These are phyloP conservation scores for Pontoporia blainvillei DNA, from an alignment of 2,113 vertebrate genomes.

Conservation along the genomic window DNA sequence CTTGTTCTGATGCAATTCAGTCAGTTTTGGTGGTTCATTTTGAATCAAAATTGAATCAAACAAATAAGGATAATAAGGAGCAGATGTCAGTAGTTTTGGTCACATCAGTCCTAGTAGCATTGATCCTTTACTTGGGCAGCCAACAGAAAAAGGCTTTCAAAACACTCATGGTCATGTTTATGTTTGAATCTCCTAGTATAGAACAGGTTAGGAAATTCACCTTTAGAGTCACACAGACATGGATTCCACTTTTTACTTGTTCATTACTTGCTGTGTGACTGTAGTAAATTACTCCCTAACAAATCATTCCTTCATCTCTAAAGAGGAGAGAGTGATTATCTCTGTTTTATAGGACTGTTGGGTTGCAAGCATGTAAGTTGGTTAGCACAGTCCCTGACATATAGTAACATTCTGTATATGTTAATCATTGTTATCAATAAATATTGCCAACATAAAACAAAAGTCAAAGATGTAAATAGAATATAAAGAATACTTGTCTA, in stretches of 20 bases:
- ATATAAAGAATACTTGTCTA: not conserved
- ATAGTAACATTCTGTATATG: not conserved
- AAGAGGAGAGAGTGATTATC: not conserved
- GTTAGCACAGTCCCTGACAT: not conserved
- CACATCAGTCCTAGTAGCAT: not conserved
- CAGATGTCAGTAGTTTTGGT: not conserved
- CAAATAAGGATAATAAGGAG: not conserved
- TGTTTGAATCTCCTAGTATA: not conserved
- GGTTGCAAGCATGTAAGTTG: not conserved
- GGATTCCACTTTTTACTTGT: not conserved
- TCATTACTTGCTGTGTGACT: not conserved
- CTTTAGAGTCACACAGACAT: not conserved
- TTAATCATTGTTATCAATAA: not conserved
- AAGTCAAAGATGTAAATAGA: not conserved
- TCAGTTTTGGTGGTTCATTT: not conserved
- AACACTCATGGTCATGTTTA: not conserved
- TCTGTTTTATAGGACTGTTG: not conserved
- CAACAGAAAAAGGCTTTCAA: not conserved
- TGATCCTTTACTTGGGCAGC: not conserved
- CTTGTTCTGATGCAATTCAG: not conserved
- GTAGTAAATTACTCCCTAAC: not conserved
- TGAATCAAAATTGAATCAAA: conserved; percentile 25
- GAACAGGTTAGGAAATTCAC: not conserved
- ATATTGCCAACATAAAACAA: not conserved
- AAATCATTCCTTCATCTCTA: not conserved